Evolutionary conservation across 2,888 invertebrate species (phyloP).

Genomic region (Drosophila affinis): DNA sequence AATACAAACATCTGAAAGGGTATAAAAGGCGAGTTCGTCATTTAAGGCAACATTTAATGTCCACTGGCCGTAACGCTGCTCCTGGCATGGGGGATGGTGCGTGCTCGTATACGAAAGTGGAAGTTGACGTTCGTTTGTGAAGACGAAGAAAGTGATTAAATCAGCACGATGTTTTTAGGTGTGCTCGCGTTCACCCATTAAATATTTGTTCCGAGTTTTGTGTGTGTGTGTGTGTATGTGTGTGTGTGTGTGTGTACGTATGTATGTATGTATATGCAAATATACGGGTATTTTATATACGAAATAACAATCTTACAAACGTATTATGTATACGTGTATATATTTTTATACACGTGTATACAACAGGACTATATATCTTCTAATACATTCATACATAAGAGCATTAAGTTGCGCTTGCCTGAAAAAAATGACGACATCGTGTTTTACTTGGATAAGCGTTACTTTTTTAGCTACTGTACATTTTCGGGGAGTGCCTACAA

Average conservation of each 20-base stretch:
- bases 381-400: conserved; percentile 27
- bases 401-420: conserved; percentile 76
- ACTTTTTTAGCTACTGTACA: not conserved
- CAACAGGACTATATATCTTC: conserved; percentile 6
- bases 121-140: conserved; percentile 73
- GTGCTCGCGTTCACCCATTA: conserved; percentile 75
- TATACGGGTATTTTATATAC: not conserved
- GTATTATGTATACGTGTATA: not conserved
- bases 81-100: conserved; percentile 51
- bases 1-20: conserved; percentile 17
- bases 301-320: no score
- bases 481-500: not conserved
- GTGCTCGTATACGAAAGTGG: conserved; percentile 68
- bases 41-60: conserved; percentile 79
- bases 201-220: conserved; percentile 37
- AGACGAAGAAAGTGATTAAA: conserved; percentile 77
- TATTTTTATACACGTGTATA: conserved; percentile 28
- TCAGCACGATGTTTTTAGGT: conserved; percentile 80
- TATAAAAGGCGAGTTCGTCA: conserved; percentile 75
- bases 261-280: conserved; percentile 26
- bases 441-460: conserved; percentile 46
- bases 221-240: conserved; percentile 11
- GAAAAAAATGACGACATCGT: conserved; percentile 77
- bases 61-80: conserved; percentile 75
- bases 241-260: conserved; percentile 18